A percentile compares a stretch with the other conserved stretches of the same genome.
Conservation (phyloP, 1,140 invertebrate species). For the Drosophila guanche region DNA sequence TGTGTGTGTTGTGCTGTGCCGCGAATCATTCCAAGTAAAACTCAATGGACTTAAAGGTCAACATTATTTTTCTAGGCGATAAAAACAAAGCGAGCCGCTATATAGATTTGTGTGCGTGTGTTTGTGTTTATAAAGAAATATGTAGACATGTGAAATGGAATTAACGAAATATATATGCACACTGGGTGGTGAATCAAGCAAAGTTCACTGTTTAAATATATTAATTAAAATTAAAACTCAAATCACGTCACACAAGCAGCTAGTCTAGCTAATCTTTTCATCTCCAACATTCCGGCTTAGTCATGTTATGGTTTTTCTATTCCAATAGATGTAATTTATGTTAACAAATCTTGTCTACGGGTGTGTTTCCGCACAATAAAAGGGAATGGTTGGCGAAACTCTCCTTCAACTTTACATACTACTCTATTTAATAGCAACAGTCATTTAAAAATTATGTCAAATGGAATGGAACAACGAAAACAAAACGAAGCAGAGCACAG, state of each 20-base stretch:
- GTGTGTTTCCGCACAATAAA: background rate
- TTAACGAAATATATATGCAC: slow-evolving; percentile 32
- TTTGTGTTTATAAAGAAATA: slow-evolving; percentile 14
- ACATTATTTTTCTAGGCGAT: slow-evolving; percentile 59
- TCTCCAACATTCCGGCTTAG: slow-evolving; percentile 14
- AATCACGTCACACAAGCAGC: slow-evolving; percentile 10
- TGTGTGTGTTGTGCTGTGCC: background rate
- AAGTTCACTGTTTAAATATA: slow-evolving; percentile 15
- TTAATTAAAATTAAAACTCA: slow-evolving; percentile 13
- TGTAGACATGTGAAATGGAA: slow-evolving; percentile 26
- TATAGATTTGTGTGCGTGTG: slow-evolving; percentile 3
- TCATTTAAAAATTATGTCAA: slow-evolving; percentile 22
- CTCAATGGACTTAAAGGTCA: slow-evolving; percentile 69
- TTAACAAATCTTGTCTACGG: slow-evolving; percentile 3
- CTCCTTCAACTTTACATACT: background rate
- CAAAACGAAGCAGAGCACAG: slow-evolving; percentile 17
- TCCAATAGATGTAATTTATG: slow-evolving; percentile 21
- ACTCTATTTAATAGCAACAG: background rate
- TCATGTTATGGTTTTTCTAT: slow-evolving; percentile 4
- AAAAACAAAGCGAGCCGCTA: slow-evolving; percentile 49
- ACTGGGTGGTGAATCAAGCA: slow-evolving; percentile 17
- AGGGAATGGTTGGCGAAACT: background rate
- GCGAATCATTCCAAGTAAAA: slow-evolving; percentile 28
- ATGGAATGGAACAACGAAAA: slow-evolving; percentile 29
- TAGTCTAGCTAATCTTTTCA: slow-evolving; percentile 1